Evolutionary conservation across 2,113 vertebrate genomes (phyloP), one percentile per base, ranked within the genome.

Genomic region (Toxotes chatareus): DNA sequence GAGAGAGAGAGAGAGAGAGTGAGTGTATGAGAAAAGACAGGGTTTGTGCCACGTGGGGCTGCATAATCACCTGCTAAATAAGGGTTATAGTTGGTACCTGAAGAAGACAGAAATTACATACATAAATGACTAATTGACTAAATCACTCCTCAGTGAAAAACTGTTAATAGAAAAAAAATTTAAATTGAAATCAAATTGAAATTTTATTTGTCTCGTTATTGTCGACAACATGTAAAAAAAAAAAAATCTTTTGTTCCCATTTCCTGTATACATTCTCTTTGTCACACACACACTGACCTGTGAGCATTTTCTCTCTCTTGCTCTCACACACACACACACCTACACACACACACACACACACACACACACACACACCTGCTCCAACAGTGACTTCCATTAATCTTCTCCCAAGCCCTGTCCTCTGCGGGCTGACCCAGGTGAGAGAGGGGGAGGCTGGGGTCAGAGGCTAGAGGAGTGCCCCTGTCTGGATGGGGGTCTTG

Each of bases 361-460:
- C 77, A 57, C n/a, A 75, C 72, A 73, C 80, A 75, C n/a, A 85
- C 85, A 89, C 91, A 90, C 84, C 85, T 86, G 85, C 83, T 86
- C 82, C 65, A 61, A 44, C 38, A 76, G 73, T 68, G 71, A 83
- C 56, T 84, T 91, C 86, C 91, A 94, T 94, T 94, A 93, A 92
- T 93, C 92, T 93, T 94, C 77, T 92, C 83, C 73, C 72, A 80
- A 71, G 75, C 79, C 72, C 75, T 83, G 91, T 92, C 92, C 91
- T 88, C 86, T 87, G 92, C 56, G 74, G 82, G 84, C 86, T 93
- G 86, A 92, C 91, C 89, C 90, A 93, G 85, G 93, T 92, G 80
- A 91, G 88, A 79, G 66, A 82, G 85, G 70, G 88, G 86, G 88
- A 68, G 76, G 76, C 76, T 78, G 75, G 72, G 92, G 88, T 93